phyloP scores from a whole-genome alignment of 1,140 invertebrate genomes.

The Pogonomyrmex californicus region DNA sequence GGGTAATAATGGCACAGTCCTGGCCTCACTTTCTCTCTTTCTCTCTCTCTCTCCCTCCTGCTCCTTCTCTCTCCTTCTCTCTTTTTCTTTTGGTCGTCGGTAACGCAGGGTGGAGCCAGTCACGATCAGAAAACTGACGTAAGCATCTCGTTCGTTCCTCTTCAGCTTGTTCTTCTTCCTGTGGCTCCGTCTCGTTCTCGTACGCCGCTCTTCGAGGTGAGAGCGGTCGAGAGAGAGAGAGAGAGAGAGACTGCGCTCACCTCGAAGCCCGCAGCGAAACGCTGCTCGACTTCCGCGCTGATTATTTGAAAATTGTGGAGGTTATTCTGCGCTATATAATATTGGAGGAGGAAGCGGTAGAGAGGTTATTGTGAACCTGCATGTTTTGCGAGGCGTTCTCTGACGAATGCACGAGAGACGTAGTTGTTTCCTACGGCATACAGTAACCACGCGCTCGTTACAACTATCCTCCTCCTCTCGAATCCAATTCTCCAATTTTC shows the following conservation, averaged over 20 bases:
- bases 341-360: conserved; percentile 54
- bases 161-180: conserved; percentile 59
- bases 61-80: background rate
- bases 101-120: conserved; percentile 84
- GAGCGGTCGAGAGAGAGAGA: conserved; percentile 17
- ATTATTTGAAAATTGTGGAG: conserved; percentile 69
- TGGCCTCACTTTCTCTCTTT: conserved; percentile 46
- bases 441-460: conserved; percentile 35
- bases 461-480: background rate
- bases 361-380: conserved; percentile 51
- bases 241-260: conserved; percentile 7
- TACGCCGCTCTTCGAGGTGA: conserved; percentile 19
- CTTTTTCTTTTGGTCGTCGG: conserved; percentile 63
- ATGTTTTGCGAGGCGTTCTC: conserved; percentile 30
- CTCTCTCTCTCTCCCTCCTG: background rate
- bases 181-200: conserved; percentile 44
- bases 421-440: conserved; percentile 36
- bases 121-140: conserved; percentile 84
- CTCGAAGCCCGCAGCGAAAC: conserved; percentile 41
- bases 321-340: conserved; percentile 60
- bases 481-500: conserved; percentile 41
- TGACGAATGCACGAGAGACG: conserved; percentile 39
- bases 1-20: conserved; percentile 84
- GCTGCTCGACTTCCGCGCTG: conserved; percentile 66
- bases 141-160: conserved; percentile 82